A percentile compares a stretch with the other conserved stretches of the same genome.
Conservation (phyloP, 2,888 invertebrate species). For the Scaptomyza polygonia region DNA sequence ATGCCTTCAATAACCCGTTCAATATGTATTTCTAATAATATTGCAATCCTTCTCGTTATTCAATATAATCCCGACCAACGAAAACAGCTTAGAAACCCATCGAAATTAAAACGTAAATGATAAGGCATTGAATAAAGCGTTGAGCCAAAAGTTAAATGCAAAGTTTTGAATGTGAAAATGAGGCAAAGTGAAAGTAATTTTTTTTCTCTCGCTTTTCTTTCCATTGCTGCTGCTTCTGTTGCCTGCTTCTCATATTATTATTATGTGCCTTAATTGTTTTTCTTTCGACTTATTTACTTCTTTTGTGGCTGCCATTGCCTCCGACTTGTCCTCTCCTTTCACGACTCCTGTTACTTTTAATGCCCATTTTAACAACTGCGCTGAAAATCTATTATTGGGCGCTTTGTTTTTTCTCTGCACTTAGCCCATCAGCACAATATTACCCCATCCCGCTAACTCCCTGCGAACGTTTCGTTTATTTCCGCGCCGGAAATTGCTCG, state of each 20-base stretch:
- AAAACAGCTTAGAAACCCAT: not conserved
- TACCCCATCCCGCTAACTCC: not conserved
- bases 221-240: conserved; percentile 16
- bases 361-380: conserved; percentile 64
- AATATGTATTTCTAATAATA: not conserved
- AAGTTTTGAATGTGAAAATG: conserved; percentile 74
- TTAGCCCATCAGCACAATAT: conserved; percentile 6
- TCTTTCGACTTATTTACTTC: conserved; percentile 70
- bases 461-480: conserved; percentile 55
- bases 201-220: not conserved
- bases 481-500: conserved; percentile 66
- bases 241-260: conserved; percentile 66
- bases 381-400: conserved; percentile 71
- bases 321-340: not conserved
- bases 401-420: conserved; percentile 13
- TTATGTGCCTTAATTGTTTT: conserved; percentile 78
- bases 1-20: no score
- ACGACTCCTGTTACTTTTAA: conserved; percentile 18
- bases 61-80: not conserved
- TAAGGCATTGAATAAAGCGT: conserved; percentile 29
- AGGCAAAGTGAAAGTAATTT: conserved; percentile 63
- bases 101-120: conserved; percentile 30
- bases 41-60: not conserved
- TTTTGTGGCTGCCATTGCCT: conserved; percentile 12
- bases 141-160: conserved; percentile 72